Evolutionary conservation across 2,888 invertebrate genomes (phyloP).

Genomic region (Cryptosula pallasiana): DNA sequence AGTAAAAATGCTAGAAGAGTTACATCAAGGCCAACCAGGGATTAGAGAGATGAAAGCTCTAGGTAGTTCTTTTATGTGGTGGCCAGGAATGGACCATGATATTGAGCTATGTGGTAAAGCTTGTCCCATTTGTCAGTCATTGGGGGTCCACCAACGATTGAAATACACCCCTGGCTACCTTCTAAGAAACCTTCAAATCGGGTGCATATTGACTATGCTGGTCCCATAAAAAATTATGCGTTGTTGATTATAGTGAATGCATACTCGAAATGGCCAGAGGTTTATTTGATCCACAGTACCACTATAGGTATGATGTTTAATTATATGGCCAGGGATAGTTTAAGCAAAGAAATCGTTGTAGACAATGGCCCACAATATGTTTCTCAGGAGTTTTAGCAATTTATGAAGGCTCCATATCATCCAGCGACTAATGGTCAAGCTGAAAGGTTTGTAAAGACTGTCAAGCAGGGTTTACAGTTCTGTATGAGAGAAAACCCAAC

Average conservation of each 20-base stretch:
- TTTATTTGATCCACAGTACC: background rate
- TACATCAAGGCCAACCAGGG: background rate
- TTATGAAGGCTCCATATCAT: background rate
- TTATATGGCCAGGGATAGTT: background rate
- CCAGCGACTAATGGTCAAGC: conserved; percentile 1
- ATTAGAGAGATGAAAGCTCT: background rate
- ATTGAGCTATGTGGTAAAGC: background rate
- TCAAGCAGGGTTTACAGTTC: background rate
- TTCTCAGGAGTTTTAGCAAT: background rate
- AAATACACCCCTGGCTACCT: background rate
- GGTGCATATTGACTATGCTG: conserved; percentile 5
- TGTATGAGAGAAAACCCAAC: background rate
- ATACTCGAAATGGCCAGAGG: conserved; percentile 14
- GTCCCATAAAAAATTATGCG: background rate
- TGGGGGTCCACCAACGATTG: background rate
- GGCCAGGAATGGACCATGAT: background rate
- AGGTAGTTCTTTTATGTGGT: background rate
- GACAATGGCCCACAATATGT: conserved; percentile 3
- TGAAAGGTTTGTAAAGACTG: background rate
- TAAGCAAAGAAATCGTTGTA: background rate
- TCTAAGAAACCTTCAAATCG: background rate
- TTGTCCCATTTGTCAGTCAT: background rate
- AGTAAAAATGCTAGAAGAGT: background rate
- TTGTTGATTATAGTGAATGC: background rate
- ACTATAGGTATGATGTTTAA: background rate